A percentile compares a stretch with the other conserved stretches of the same genome.
phyloP scores from a whole-genome alignment of 2,113 vertebrate species.

The Pedetes capensis region DNA sequence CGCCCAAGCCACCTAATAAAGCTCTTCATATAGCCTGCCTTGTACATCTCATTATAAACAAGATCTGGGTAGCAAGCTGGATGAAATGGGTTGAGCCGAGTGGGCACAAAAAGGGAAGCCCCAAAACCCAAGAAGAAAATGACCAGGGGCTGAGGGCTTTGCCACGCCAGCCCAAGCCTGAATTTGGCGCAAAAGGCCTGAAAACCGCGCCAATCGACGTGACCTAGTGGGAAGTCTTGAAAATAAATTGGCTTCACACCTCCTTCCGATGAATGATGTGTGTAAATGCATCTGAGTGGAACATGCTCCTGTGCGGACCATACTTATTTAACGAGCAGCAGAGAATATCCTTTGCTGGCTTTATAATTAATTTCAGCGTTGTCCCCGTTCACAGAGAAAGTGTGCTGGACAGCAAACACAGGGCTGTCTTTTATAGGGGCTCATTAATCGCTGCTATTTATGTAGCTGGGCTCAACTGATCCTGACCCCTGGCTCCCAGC shows the following conservation, averaged over 20 bases:
- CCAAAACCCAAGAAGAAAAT: neutral
- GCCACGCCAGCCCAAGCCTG: neutral
- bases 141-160: neutral
- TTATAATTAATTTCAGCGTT: constrained; percentile 41
- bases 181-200: neutral
- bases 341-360: constrained; percentile 35
- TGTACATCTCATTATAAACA: neutral
- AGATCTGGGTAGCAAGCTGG: neutral
- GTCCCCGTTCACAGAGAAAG: neutral
- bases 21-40: too few relatives aligned
- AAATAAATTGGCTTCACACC: constrained; percentile 51
- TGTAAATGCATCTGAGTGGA: neutral
- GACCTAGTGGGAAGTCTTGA: constrained; percentile 20
- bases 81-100: neutral
- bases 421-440: neutral
- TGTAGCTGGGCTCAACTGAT: neutral
- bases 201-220: neutral
- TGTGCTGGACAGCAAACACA: neutral
- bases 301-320: neutral
- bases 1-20: neutral
- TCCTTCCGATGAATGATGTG: constrained; percentile 29
- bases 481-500: constrained; percentile 36
- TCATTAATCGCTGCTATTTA: constrained; percentile 52
- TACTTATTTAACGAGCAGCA: constrained; percentile 38
- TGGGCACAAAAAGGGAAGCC: neutral